These are phyloP conservation scores for Laterallus jamaicensis DNA, from an alignment of 2,113 vertebrate genomes.

Conservation along the genomic window DNA sequence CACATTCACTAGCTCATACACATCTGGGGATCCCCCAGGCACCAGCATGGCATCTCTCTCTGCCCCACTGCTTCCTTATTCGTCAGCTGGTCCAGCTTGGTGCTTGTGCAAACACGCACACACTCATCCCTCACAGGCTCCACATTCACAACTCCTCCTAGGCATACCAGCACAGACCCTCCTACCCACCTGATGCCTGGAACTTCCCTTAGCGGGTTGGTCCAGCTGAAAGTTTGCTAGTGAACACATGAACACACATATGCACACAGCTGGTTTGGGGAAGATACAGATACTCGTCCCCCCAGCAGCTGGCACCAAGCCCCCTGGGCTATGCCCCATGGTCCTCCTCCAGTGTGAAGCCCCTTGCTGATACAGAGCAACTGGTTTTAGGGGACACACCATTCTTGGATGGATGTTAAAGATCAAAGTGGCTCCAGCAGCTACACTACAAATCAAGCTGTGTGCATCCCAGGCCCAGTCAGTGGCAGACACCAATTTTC, in stretches of 20 bases:
- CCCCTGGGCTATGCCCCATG: accelerated
- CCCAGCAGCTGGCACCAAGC: accelerated
- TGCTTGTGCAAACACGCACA: background rate
- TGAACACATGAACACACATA: background rate
- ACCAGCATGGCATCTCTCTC: too few species aligned
- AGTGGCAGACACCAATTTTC: background rate
- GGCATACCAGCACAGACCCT: background rate
- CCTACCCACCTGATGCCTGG: background rate
- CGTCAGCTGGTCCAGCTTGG: background rate
- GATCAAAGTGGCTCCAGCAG: background rate
- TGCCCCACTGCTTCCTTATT: background rate
- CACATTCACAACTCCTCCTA: background rate
- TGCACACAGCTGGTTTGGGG: too few species aligned
- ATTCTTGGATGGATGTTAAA: background rate
- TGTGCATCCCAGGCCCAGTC: background rate
- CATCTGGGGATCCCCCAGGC: background rate
- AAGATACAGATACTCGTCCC: accelerated
- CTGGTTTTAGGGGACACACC: background rate
- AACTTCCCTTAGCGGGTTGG: background rate
- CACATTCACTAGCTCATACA: background rate
- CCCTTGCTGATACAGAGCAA: background rate
- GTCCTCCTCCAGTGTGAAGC: accelerated
- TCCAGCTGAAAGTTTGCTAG: background rate
- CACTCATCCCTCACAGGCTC: too few species aligned
- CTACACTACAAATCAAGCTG: background rate